phyloP scores from a whole-genome alignment of 2,888 invertebrate species.

The Melanostoma scalare region DNA sequence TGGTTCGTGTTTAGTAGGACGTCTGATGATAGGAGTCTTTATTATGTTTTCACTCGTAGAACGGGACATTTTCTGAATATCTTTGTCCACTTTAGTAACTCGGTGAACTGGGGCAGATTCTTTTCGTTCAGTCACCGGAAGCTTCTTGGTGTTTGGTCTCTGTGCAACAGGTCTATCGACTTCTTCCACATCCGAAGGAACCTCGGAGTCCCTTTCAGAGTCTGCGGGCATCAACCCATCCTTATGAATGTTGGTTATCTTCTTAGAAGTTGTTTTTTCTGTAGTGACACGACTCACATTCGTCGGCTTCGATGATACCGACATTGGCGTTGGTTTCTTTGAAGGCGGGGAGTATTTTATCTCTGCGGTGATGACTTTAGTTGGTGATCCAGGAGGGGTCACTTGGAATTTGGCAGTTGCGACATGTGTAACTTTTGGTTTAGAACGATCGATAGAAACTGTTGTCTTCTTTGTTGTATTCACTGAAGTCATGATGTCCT shows the following conservation, averaged over 20 bases:
- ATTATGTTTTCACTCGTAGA: constrained; percentile 85
- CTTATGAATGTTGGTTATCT: constrained; percentile 36
- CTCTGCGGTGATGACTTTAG: constrained; percentile 66
- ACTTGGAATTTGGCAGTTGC: constrained; percentile 74
- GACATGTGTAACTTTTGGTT: constrained; percentile 66
- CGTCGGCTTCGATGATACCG: constrained; percentile 46
- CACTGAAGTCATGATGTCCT: constrained; percentile 58
- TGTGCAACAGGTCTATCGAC: constrained; percentile 39
- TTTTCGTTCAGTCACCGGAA: constrained; percentile 81
- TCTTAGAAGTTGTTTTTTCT: constrained; percentile 43
- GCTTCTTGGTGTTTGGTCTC: constrained; percentile 75
- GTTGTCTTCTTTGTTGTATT: constrained; percentile 41
- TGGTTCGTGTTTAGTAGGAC: constrained; percentile 73
- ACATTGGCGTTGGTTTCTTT: constrained; percentile 57
- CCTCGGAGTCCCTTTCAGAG: constrained; percentile 60
- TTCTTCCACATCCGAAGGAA: constrained; percentile 59
- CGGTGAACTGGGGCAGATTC: constrained; percentile 82
- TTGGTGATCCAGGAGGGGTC: constrained; percentile 68
- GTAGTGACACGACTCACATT: constrained; percentile 11
- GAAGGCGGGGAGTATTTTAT: constrained; percentile 22
- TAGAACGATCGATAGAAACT: constrained; percentile 30
- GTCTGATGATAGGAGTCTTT: constrained; percentile 81
- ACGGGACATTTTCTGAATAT: constrained; percentile 83
- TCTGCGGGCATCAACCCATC: constrained; percentile 45
- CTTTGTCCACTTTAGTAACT: constrained; percentile 81